Conservation (phyloP, 2,797 vertebrate species). For the Pantherophis vulpinus region DNA sequence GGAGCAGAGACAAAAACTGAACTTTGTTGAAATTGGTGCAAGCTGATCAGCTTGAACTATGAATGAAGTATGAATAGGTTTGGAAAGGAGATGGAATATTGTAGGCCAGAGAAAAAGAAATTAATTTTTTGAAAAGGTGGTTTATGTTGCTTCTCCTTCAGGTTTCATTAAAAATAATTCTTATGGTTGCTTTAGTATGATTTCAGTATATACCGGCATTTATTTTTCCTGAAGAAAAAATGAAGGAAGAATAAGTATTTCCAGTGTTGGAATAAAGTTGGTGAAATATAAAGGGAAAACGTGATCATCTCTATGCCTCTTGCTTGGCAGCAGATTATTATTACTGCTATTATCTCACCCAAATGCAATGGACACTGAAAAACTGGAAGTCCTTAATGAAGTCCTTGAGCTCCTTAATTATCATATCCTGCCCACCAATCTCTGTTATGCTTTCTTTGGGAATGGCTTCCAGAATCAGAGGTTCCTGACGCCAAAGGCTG, state of each 20-base stretch:
- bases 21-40: not conserved
- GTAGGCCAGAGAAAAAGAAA: not conserved
- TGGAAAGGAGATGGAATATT: not conserved
- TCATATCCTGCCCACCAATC: not conserved
- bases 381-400: not conserved
- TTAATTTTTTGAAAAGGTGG: not conserved
- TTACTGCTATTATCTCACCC: not conserved
- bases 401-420: not conserved
- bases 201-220: not conserved
- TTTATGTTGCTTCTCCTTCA: not conserved
- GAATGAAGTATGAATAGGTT: not conserved
- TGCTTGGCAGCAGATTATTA: not conserved
- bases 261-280: not conserved
- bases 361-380: not conserved
- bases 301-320: not conserved
- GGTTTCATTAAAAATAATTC: not conserved
- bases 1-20: not conserved
- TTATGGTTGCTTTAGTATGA: not conserved
- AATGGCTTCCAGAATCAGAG: not conserved
- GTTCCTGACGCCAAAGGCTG: not conserved
- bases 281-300: not conserved
- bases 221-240: not conserved
- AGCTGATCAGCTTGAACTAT: not conserved
- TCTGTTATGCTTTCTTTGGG: not conserved
- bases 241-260: not conserved